Percentiles rank a stretch among this genome's conserved stretches.
phyloP scores from a whole-genome alignment of 2,797 vertebrate genomes.

The Anniella stebbinsi region DNA sequence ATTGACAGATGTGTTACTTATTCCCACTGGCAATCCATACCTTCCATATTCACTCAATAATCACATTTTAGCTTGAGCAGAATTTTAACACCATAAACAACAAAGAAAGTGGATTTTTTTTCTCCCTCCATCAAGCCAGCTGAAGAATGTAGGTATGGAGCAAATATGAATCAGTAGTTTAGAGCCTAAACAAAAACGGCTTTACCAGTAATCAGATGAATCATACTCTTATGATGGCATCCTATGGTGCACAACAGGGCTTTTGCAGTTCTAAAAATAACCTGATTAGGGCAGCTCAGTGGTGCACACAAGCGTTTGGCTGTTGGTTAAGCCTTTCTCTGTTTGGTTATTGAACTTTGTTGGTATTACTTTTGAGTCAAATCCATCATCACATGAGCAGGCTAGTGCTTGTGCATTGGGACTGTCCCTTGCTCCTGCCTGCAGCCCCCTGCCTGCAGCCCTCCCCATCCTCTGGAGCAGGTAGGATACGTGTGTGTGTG shows the following conservation, averaged over 20 bases:
- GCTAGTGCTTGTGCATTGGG: too few relatives aligned
- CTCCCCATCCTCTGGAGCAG: too few relatives aligned
- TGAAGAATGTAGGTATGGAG: not conserved
- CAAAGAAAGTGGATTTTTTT: too few relatives aligned
- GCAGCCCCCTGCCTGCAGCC: too few relatives aligned
- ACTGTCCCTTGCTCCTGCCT: too few relatives aligned
- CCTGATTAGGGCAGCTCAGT: too few relatives aligned
- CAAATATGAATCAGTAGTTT: not conserved
- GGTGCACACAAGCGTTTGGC: too few relatives aligned
- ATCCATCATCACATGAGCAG: too few relatives aligned
- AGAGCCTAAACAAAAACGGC: not conserved
- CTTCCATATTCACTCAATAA: conserved; percentile 29
- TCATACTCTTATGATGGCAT: not conserved
- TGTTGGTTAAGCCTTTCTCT: not conserved
- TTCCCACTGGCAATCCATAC: conserved; percentile 18
- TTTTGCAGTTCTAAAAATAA: too few relatives aligned
- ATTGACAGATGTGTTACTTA: conserved; percentile 34
- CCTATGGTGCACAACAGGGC: not conserved
- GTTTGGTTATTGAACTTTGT: not conserved
- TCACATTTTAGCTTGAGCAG: conserved; percentile 18
- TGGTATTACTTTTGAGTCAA: not conserved
- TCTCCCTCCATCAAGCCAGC: not conserved
- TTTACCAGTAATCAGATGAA: not conserved
- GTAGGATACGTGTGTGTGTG: too few relatives aligned
- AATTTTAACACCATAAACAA: conserved; percentile 2